Percentiles rank a stretch among this genome's conserved stretches.
Evolutionary conservation across 2,113 vertebrate genomes (phyloP).

Genomic region (Morone saxatilis): DNA sequence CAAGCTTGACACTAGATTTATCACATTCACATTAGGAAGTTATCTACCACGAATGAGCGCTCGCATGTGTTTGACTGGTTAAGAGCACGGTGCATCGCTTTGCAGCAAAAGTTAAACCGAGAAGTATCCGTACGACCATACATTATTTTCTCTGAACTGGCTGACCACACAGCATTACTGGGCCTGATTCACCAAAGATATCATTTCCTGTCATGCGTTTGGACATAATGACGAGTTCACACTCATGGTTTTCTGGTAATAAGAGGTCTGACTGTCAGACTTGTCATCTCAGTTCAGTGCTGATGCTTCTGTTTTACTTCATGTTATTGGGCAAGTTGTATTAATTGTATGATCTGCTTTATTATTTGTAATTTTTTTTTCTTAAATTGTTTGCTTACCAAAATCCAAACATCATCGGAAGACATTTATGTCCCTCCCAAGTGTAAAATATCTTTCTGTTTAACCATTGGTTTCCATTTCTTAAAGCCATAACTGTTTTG

Average conservation of each 20-base stretch:
- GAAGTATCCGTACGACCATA: background rate
- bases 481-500: slow-evolving; percentile 14
- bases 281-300: background rate
- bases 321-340: background rate
- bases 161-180: background rate
- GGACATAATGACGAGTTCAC: background rate
- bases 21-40: background rate
- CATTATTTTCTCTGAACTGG: background rate
- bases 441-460: background rate
- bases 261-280: background rate
- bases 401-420: background rate
- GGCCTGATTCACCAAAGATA: background rate
- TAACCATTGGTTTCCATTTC: background rate
- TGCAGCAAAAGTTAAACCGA: background rate
- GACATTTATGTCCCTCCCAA: background rate
- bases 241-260: background rate
- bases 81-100: background rate
- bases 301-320: background rate
- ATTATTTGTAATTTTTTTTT: background rate
- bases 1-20: background rate
- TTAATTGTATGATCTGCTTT: no score
- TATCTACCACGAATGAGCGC: no score
- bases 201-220: background rate
- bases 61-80: background rate
- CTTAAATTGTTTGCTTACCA: background rate